Base-by-base conservation (phyloP, 1,140 invertebrate genomes). In the Gonioctena quinquepunctata region DNA sequence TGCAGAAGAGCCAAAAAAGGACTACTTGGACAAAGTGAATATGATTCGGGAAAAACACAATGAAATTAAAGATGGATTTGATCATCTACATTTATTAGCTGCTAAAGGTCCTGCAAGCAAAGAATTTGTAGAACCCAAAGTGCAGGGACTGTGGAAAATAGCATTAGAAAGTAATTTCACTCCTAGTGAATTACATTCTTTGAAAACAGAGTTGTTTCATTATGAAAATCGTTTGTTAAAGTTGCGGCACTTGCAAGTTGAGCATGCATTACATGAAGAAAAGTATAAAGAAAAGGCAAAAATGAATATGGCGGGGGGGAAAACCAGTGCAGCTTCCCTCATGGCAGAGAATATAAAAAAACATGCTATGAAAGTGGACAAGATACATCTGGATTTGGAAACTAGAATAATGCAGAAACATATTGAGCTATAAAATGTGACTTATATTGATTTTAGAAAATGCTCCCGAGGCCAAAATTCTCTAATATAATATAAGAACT, bases 71-170 rank as follows among this genome's bases (percentile, higher is more conserved):
- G 90, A 92, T 79, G 91, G 91, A 64, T 96, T 92, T 81, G 92
- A 96, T 78, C 89, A 89, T 57, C 83, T 97, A 25, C 90, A 94
- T 73, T 87, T 90, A 59, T 81, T 93, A 50, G 87, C 93, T 16
- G 88, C 90, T 8, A 89, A 88, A 83, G 91, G 92, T 18, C 92
- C 92, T 1, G 89, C 90, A 66, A 92, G 91, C 72, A 90, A 89
- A 80, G 94, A 96, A 74, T 97, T 98, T 82, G 87, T 94, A 18
- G 95, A 97, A 79, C 92, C 92, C 0, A 94, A 94, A 85, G 95
- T 97, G 2, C 91, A 95, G 83, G 90, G 90, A 3, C 83, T 98
- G 25, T 98, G 95, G 95, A 89, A 89, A 74, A 84, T 94, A 52
- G 96, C 95, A 1, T 78, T 91, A 11, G 87, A 91, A 70, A 89